Evolutionary conservation across 2,113 vertebrate species (phyloP).

Genomic region (Elephas maximus): DNA sequence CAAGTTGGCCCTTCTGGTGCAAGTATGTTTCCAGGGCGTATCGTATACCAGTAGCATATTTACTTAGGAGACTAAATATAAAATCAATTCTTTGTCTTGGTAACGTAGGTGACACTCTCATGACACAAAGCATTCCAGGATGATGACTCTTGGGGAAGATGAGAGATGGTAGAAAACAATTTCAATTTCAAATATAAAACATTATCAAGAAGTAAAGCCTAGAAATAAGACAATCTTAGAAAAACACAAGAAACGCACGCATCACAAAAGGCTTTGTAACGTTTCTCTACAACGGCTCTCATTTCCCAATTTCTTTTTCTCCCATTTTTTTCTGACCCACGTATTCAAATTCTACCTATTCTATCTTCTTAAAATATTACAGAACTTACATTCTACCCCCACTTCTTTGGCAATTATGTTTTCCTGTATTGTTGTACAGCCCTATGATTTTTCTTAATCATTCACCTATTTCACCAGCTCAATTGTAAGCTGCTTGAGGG

Average conservation of each 20-base stretch:
- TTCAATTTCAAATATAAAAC: slow-evolving; percentile 59
- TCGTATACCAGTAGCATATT: slow-evolving; percentile 93
- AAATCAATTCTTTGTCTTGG: slow-evolving; percentile 90
- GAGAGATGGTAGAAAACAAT: slow-evolving; percentile 67
- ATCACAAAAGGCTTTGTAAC: not conserved
- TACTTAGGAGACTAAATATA: slow-evolving; percentile 93
- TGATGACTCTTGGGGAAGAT: slow-evolving; percentile 82
- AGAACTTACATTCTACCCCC: not conserved
- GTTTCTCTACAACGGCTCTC: slow-evolving; percentile 1
- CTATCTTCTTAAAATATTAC: not conserved
- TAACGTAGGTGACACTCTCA: slow-evolving; percentile 91
- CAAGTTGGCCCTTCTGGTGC: slow-evolving; percentile 86
- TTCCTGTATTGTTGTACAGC: not conserved
- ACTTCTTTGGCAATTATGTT: not conserved
- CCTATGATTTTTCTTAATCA: not conserved
- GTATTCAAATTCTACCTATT: not conserved
- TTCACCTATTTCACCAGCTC: not conserved
- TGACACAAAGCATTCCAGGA: slow-evolving; percentile 94
- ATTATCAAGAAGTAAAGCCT: slow-evolving; percentile 40
- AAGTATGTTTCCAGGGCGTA: slow-evolving; percentile 92
- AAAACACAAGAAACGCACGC: not conserved
- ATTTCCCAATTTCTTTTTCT: not conserved
- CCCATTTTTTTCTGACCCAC: not conserved
- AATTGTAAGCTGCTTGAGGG: not conserved
- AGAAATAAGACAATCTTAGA: slow-evolving; percentile 45